Percentiles rank a stretch among this genome's conserved stretches.
phyloP scores from a whole-genome alignment of 2,888 invertebrate genomes.

The Strigamia maritima region DNA sequence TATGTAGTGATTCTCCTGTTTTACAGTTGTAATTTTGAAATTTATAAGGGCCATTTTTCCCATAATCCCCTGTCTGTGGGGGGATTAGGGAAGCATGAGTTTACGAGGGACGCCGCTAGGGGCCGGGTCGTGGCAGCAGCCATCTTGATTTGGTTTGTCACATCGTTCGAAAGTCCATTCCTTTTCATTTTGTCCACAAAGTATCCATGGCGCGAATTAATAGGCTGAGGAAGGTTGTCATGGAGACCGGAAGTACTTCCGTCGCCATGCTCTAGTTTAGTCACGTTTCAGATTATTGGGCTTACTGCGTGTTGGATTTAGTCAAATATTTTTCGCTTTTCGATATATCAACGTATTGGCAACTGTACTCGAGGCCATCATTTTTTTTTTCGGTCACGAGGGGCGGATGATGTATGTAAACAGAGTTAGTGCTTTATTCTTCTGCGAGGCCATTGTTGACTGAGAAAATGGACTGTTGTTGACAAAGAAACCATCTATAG shows the following conservation, averaged over 20 bases:
- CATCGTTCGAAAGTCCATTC: conserved; percentile 18
- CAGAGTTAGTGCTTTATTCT: neutral
- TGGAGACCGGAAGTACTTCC: neutral
- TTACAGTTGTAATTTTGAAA: conserved; percentile 19
- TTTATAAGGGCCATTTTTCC: conserved; percentile 23
- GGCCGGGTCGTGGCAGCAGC: conserved; percentile 13
- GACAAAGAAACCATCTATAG: conserved; percentile 19
- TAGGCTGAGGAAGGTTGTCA: neutral
- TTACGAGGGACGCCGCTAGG: neutral
- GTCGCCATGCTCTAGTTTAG: neutral
- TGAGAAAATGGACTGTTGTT: conserved; percentile 20
- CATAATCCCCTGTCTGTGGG: conserved; percentile 17
- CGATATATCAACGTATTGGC: neutral
- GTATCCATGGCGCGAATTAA: neutral
- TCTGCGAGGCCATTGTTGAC: neutral
- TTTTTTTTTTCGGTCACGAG: neutral
- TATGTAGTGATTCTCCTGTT: neutral
- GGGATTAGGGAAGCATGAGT: conserved; percentile 9
- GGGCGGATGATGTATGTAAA: conserved; percentile 20
- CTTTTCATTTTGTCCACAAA: conserved; percentile 15
- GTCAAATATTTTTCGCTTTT: neutral
- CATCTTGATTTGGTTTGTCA: conserved; percentile 23
- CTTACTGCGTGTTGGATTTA: neutral
- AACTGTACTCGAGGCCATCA: neutral
- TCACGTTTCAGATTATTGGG: neutral